phyloP scores from a whole-genome alignment of 2,113 vertebrate species.

The Pterocles orientalis region DNA sequence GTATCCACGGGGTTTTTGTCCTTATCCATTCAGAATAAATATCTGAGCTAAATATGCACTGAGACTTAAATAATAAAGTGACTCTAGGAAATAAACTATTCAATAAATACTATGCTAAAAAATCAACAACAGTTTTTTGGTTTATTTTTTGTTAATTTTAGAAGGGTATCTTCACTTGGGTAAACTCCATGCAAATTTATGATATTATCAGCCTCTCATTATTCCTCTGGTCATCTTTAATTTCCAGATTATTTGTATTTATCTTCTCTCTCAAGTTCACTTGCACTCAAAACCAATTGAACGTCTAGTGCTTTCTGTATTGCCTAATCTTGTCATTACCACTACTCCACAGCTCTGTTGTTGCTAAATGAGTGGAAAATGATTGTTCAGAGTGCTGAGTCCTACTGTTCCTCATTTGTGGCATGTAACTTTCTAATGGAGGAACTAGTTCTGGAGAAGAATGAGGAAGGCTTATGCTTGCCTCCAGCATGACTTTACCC shows the following conservation, averaged over 20 bases:
- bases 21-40: background rate
- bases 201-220: rapidly evolving
- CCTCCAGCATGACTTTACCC: background rate
- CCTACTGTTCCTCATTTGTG: background rate
- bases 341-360: rapidly evolving
- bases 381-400: background rate
- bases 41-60: background rate
- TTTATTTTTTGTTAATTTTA: background rate
- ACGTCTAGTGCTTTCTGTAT: background rate
- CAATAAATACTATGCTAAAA: conserved; percentile 27
- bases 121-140: background rate
- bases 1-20: background rate
- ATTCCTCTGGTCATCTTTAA: background rate
- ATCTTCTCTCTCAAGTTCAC: background rate
- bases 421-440: rapidly evolving
- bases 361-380: background rate
- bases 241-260: background rate
- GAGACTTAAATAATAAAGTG: background rate
- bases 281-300: background rate
- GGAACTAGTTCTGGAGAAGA: background rate
- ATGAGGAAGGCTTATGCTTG: background rate
- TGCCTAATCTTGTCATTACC: background rate
- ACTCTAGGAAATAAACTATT: background rate
- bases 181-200: background rate
- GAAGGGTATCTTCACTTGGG: background rate